phyloP scores from a whole-genome alignment of 2,113 vertebrate species.

The Acanthisitta chloris region DNA sequence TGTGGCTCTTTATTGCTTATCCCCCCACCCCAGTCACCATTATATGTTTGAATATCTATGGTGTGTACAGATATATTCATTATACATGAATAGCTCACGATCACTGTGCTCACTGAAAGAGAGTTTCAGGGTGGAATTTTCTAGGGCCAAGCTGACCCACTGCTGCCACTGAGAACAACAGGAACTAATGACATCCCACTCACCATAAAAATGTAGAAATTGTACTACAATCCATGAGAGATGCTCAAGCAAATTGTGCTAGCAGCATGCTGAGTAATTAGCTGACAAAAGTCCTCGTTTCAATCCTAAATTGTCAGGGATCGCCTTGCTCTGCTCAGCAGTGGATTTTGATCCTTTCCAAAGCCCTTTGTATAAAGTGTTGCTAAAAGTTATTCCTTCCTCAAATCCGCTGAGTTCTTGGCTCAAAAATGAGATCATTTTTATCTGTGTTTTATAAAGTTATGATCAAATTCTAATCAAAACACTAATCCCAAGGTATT shows the following conservation, averaged over 20 bases:
- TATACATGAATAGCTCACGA: fast-evolving
- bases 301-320: neutral
- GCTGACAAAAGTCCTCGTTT: neutral
- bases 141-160: neutral
- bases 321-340: neutral
- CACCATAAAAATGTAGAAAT: fast-evolving
- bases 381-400: slow-evolving; percentile 27
- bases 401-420: slow-evolving; percentile 23
- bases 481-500: slow-evolving; percentile 48
- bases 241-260: neutral
- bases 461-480: slow-evolving; percentile 52
- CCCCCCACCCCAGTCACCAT: neutral
- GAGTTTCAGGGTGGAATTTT: neutral
- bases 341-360: neutral
- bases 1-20: neutral
- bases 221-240: neutral
- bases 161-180: neutral
- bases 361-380: neutral
- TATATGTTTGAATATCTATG: neutral
- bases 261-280: neutral
- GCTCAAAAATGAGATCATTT: slow-evolving; percentile 8
- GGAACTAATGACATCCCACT: neutral
- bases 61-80: neutral
- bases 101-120: neutral
- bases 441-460: slow-evolving; percentile 55